These are phyloP conservation scores for Caracal caracal DNA, from an alignment of 2,113 vertebrate species.

Conservation along the genomic window DNA sequence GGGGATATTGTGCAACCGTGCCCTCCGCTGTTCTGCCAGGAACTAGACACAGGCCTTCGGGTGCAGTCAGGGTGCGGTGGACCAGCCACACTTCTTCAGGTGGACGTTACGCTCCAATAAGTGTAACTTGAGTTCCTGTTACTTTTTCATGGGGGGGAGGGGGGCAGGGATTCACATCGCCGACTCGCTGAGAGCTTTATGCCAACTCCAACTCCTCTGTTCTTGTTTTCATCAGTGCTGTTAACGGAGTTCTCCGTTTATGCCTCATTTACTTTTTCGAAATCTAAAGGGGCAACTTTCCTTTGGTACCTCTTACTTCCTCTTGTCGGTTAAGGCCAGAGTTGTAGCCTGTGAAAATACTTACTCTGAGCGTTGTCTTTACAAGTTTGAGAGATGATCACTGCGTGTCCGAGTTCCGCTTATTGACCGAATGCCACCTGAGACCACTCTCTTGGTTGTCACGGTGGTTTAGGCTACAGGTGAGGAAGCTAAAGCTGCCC, in stretches of 20 bases:
- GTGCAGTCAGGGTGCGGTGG: not conserved
- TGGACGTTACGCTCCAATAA: not conserved
- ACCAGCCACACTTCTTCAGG: not conserved
- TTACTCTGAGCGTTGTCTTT: constrained; percentile 22
- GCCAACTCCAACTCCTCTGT: not conserved
- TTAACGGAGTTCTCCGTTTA: not conserved
- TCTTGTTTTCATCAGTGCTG: not conserved
- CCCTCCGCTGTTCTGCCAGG: not conserved
- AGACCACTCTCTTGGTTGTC: constrained; percentile 19
- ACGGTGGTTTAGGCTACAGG: not conserved
- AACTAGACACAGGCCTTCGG: not conserved
- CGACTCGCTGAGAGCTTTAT: not conserved
- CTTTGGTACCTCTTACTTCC: not conserved
- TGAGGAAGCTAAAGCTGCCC: constrained; percentile 8
- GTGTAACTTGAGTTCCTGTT: not conserved
- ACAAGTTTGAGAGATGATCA: not conserved
- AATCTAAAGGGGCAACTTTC: not conserved
- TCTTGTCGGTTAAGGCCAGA: not conserved
- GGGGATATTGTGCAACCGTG: not conserved
- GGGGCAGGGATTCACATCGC: not conserved
- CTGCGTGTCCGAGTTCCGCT: not conserved
- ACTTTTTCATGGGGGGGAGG: not conserved
- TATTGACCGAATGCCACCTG: not conserved
- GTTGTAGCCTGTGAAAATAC: not conserved
- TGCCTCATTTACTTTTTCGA: not conserved